Percentiles rank a stretch among this genome's conserved stretches.
Evolutionary conservation across 2,888 invertebrate species (phyloP).

Genomic region (Agrotis ipsilon): DNA sequence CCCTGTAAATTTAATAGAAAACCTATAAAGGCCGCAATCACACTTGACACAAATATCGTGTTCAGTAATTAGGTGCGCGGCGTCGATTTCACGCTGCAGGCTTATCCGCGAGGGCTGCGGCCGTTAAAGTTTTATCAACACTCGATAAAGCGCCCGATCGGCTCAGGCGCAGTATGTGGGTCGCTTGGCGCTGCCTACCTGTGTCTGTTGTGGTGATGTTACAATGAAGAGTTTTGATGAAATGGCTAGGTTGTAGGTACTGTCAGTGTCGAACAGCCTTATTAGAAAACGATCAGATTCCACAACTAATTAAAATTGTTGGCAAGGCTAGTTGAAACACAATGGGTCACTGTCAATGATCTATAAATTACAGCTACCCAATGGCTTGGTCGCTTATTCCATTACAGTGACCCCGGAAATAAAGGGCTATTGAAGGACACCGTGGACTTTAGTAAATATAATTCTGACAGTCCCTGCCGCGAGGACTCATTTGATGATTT

Average conservation of each 20-base stretch:
- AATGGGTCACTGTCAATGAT: too few relatives aligned
- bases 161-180: slow-evolving; percentile 73
- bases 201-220: slow-evolving; percentile 52
- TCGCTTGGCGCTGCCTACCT: slow-evolving; percentile 65
- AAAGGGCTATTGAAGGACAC: too few relatives aligned
- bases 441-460: too few relatives aligned
- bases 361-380: too few relatives aligned
- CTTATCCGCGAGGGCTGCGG: slow-evolving; percentile 68
- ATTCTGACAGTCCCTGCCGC: too few relatives aligned
- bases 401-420: too few relatives aligned
- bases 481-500: too few relatives aligned
- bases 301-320: too few relatives aligned
- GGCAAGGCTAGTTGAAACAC: too few relatives aligned
- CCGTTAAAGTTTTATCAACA: slow-evolving; percentile 76
- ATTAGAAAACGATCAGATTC: background rate
- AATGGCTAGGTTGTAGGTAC: slow-evolving; percentile 33
- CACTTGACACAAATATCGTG: slow-evolving; percentile 68
- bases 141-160: slow-evolving; percentile 70
- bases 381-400: too few relatives aligned
- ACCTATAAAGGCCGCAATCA: slow-evolving; percentile 63
- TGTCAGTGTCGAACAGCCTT: too few relatives aligned
- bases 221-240: slow-evolving; percentile 22
- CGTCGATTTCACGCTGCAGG: slow-evolving; percentile 80
- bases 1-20: slow-evolving; percentile 41
- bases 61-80: slow-evolving; percentile 66